Evolutionary conservation across 2,888 invertebrate genomes (phyloP), one percentile per base, ranked within the genome.

Genomic region (Pseudolycoriella hygida): DNA sequence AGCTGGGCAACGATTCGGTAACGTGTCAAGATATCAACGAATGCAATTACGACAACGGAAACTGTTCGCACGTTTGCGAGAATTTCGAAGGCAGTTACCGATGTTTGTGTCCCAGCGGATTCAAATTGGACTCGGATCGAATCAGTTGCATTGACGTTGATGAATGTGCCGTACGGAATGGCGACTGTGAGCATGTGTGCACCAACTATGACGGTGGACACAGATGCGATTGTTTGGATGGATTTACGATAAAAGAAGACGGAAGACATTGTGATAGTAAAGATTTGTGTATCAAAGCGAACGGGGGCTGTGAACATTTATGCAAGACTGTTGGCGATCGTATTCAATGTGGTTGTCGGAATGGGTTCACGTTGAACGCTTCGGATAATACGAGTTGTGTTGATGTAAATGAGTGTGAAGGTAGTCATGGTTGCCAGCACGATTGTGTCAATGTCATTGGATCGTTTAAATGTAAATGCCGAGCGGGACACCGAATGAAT

Each of bases 381-480:
- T 48, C 14, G 6, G 40, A 44, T 39, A 19, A 30, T 17, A 60
- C 58, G 2, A 57, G 57, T 1, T 73, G 72, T 50, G 52, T 62
- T 32, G 64, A 66, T 53, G 59, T 73, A 3, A 56, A 69, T 50
- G 69, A 69, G 49, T 71, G 71, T 53, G 38, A 52, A 47, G 0
- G 57, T 12, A 31, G 39, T 10, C 2, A 63, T 11, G 52, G 59
- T 2, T 75, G 74, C 49, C 60, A 67, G 15, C 66, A 68, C 49
- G 56, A 57, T 11, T 75, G 76, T 49, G 50, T 56, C 2, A 73
- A 72, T 49, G 56, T 58, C 0, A 58, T 62, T 6, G 73, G 72
- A 1, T 65, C 67, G 2, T 73, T 63, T 37, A 63, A 66, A 48
- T 83, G 83, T 56, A 59, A 60, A n/a, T 81, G 81, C 53, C 71